These are phyloP conservation scores for Nematostella vectensis DNA, from an alignment of 92 coral and sea anemone genomes.

Conservation along the genomic window DNA sequence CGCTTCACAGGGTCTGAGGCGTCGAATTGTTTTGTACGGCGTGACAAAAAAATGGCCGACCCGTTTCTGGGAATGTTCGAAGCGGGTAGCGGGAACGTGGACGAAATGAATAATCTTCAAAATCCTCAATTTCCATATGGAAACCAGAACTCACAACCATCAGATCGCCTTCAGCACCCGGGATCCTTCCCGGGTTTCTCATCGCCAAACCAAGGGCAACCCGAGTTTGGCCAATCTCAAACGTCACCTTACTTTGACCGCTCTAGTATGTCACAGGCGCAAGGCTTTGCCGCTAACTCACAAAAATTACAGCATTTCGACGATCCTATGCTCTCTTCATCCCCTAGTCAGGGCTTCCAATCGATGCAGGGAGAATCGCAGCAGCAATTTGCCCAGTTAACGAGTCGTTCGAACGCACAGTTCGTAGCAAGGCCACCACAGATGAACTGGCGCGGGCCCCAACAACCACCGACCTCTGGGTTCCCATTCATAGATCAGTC, in stretches of 20 bases:
- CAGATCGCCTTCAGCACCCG: conserved; percentile 62
- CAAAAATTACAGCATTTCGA: conserved; percentile 94
- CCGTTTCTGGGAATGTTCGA: conserved; percentile 86
- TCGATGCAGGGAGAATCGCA: conserved; percentile 65
- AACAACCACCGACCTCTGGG: conserved; percentile 41
- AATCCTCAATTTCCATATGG: conserved; percentile 51
- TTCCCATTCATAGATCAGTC: conserved; percentile 45
- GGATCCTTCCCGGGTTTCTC: conserved; percentile 67
- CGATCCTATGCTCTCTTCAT: conserved; percentile 78
- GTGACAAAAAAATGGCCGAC: conserved; percentile 71
- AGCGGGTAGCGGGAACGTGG: conserved; percentile 62
- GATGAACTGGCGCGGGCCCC: conserved; percentile 69
- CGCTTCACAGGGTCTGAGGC: not conserved
- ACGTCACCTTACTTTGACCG: conserved; percentile 80
- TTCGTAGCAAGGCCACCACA: conserved; percentile 54
- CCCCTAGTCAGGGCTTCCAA: conserved; percentile 65
- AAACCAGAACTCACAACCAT: conserved; percentile 63
- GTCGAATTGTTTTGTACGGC: too few relatives aligned
- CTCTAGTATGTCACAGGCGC: conserved; percentile 40
- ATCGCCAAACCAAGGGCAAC: conserved; percentile 39
- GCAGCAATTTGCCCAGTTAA: conserved; percentile 62
- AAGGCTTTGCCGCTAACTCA: conserved; percentile 43
- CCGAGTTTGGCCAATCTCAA: conserved; percentile 49
- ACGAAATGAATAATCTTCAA: conserved; percentile 39
- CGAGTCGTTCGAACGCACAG: conserved; percentile 52